Conservation (phyloP, 1,140 invertebrate species). For the Cydia strobilella region DNA sequence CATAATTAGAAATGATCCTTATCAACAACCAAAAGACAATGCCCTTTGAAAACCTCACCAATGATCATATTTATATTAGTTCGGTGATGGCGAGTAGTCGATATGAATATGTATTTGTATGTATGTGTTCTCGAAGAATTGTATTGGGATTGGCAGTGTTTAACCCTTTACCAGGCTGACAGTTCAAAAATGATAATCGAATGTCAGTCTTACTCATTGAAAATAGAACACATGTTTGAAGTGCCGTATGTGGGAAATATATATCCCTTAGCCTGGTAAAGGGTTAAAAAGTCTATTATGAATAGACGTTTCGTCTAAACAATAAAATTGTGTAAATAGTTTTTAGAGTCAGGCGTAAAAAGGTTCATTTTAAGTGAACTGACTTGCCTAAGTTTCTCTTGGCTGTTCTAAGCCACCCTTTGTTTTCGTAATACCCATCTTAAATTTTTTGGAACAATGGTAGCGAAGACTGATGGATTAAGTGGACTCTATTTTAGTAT, state of each 20-base stretch:
- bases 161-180: too few relatives aligned
- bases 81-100: neutral
- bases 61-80: neutral
- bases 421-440: conserved; percentile 19
- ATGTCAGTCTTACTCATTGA: too few relatives aligned
- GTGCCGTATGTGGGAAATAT: too few relatives aligned
- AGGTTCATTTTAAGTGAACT: conserved; percentile 27
- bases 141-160: too few relatives aligned
- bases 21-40: too few relatives aligned
- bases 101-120: neutral
- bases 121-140: neutral
- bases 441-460: conserved; percentile 35
- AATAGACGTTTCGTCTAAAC: conserved; percentile 1
- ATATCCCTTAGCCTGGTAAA: too few relatives aligned
- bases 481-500: conserved; percentile 6
- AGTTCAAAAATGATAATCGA: too few relatives aligned
- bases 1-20: too few relatives aligned
- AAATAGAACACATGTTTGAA: too few relatives aligned
- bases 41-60: neutral
- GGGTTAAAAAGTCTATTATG: conserved; percentile 21
- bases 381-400: conserved; percentile 14
- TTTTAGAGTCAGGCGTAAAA: neutral
- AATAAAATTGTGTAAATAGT: conserved; percentile 23
- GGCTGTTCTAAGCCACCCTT: conserved; percentile 26
- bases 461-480: conserved; percentile 57